Percentiles rank a stretch among this genome's conserved stretches.
Evolutionary conservation across 2,113 vertebrate species (phyloP).

Genomic region (Orycteropus afer): DNA sequence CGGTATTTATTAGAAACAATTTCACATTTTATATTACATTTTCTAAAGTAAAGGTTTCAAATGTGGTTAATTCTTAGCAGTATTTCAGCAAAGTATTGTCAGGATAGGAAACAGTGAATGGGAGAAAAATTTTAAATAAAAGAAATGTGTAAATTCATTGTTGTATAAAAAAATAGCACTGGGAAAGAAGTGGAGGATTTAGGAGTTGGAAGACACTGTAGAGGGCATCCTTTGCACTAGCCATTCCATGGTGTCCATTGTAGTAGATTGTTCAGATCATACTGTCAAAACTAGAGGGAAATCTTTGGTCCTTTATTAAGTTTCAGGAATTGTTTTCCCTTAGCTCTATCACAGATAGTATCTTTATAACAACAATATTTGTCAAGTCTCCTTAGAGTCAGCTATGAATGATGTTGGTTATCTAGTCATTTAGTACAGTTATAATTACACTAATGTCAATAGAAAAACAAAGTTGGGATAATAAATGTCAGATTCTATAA

Average conservation of each 20-base stretch:
- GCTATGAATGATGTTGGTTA: not conserved
- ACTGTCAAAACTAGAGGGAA: not conserved
- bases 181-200: not conserved
- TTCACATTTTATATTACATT: not conserved
- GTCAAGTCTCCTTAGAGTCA: not conserved
- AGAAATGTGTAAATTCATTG: not conserved
- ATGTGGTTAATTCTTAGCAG: not conserved
- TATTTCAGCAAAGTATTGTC: not conserved
- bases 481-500: not conserved
- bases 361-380: not conserved
- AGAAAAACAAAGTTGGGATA: not conserved
- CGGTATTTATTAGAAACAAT: not conserved
- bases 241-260: not conserved
- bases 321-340: not conserved
- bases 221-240: not conserved
- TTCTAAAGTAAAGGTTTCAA: not conserved
- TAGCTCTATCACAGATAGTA: not conserved
- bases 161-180: not conserved
- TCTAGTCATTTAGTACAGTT: not conserved
- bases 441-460: not conserved
- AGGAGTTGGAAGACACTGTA: not conserved
- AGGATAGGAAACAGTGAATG: not conserved
- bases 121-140: not conserved
- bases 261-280: not conserved
- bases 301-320: not conserved